Evolutionary conservation across 2,888 invertebrate genomes (phyloP).

Genomic region (Nymphalis urticae): DNA sequence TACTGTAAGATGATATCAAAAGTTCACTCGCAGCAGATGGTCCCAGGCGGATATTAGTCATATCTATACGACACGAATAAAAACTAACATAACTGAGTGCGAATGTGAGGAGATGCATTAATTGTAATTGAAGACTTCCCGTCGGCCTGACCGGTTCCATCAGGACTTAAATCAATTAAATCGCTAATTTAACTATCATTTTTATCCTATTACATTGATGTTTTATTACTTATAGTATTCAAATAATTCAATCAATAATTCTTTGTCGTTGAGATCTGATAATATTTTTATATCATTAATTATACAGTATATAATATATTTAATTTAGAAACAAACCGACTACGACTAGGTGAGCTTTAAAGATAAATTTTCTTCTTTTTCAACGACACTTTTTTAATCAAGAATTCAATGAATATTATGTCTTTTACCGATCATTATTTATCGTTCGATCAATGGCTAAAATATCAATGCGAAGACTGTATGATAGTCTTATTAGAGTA

Average conservation of each 20-base stretch:
- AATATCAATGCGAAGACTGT: no score
- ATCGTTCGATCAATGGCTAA: no score
- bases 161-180: slow-evolving; percentile 44
- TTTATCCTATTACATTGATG: slow-evolving; percentile 11
- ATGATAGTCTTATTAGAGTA: no score
- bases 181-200: slow-evolving; percentile 8
- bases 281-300: background rate
- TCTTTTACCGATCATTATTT: no score
- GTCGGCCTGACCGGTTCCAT: slow-evolving; percentile 49
- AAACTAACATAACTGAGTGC: slow-evolving; percentile 56
- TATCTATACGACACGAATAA: slow-evolving; percentile 47
- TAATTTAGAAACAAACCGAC: no score
- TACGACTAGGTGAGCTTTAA: no score
- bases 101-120: slow-evolving; percentile 59
- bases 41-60: slow-evolving; percentile 74
- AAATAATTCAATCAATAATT: background rate
- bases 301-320: no score
- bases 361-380: no score
- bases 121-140: slow-evolving; percentile 78
- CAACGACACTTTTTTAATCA: no score
- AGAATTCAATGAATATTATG: no score
- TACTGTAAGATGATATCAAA: slow-evolving; percentile 45
- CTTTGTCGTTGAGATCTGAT: background rate
- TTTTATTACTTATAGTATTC: background rate
- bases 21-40: slow-evolving; percentile 58